Base-by-base conservation (phyloP, 2,888 invertebrate species). In the Troides aeacus region DNA sequence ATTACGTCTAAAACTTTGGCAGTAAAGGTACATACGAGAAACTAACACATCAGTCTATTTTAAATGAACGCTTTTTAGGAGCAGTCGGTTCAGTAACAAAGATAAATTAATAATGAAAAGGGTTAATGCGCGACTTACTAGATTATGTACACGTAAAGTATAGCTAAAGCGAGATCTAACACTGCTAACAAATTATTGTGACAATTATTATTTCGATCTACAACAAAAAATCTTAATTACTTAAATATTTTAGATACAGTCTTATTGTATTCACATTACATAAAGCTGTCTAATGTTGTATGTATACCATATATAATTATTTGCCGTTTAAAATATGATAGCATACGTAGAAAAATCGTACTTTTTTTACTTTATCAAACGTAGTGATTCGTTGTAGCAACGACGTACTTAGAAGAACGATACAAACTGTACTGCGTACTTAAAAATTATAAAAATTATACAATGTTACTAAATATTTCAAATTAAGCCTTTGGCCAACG, bases 151-250 rank as follows among this genome's bases (percentile, higher is more conserved):
- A 76, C 70, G 72, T 65, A 72, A 72, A 74, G 75, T 78, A 82
- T 79, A 81, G 78, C 78, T 79, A 83, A 80, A 87, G 87, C 89
- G 91, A 91, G 92, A 92, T 91, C 92, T 92, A 90, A 88, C 88
- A 84, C 84, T 85, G 78, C 85, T 89, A 89, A 79, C 76, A 76
- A 79, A 78, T 84, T 79, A 81, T 75, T 79, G 71, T 81, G 85
- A 84, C 81, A 84, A 84, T 82, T 77, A 72, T 70, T 76, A 75
- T 78, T 80, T 81, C 77, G 78, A 77, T 79, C 77, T 84, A 83
- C 75, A 81, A 82, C 79, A 78, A 81, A 79, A 74, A 79, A 77
- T 79, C 78, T 77, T 21, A 80, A 74, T 72, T 75, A 74, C 70
- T 71, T 71, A 72, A 62, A 66, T 69, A 69, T 71, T 65, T 68